A percentile compares a stretch with the other conserved stretches of the same genome.
These are phyloP conservation scores for Hylyphantes graminicola DNA, from an alignment of 1,140 invertebrate species.

Conservation along the genomic window DNA sequence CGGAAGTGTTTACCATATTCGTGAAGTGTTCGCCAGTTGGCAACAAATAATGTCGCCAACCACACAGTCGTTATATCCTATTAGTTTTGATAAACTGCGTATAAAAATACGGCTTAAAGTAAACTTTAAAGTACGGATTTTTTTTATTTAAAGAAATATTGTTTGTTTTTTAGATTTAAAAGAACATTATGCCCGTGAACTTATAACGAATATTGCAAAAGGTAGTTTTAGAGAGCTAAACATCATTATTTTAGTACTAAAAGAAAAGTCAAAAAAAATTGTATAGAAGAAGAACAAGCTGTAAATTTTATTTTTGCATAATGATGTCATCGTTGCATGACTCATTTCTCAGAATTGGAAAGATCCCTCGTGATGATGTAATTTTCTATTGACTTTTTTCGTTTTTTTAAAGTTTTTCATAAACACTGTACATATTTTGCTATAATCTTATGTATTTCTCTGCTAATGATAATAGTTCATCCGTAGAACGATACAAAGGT, in stretches of 20 bases:
- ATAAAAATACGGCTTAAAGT: too few relatives aligned
- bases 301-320: slow-evolving; percentile 35
- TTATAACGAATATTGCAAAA: too few relatives aligned
- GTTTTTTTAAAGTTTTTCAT: not conserved
- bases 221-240: not conserved
- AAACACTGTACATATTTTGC: slow-evolving; percentile 16
- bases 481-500: slow-evolving; percentile 48
- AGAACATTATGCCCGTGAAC: too few relatives aligned
- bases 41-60: too few relatives aligned
- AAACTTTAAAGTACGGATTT: too few relatives aligned
- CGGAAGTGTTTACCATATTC: too few relatives aligned
- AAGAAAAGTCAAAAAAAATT: not conserved
- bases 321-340: slow-evolving; percentile 54
- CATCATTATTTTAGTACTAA: not conserved
- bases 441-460: slow-evolving; percentile 57
- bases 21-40: too few relatives aligned
- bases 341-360: slow-evolving; percentile 19
- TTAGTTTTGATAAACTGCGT: too few relatives aligned
- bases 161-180: too few relatives aligned
- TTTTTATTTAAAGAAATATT: too few relatives aligned
- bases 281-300: not conserved
- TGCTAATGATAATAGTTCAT: slow-evolving; percentile 47
- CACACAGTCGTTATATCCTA: too few relatives aligned
- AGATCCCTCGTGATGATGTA: slow-evolving; percentile 23
- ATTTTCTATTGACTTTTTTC: slow-evolving; percentile 17